phyloP scores from a whole-genome alignment of 2,113 vertebrate genomes.

The Atherinomorus stipes region DNA sequence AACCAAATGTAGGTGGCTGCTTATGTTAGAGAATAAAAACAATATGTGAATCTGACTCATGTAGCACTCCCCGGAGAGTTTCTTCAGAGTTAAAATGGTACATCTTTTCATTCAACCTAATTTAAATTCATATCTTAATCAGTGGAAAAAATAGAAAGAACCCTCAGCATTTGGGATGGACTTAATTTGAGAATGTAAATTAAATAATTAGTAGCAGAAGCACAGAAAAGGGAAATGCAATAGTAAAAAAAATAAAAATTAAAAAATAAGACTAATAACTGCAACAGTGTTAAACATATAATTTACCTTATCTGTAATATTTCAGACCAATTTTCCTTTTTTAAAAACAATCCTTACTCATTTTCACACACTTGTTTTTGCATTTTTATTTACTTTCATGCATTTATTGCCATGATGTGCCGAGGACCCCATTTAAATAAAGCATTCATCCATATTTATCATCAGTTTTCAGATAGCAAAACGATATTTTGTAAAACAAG shows the following conservation, averaged over 20 bases:
- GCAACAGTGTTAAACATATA: background rate
- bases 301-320: background rate
- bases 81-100: conserved; percentile 4
- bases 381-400: background rate
- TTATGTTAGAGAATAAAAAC: conserved; percentile 25
- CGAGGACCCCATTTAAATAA: conserved; percentile 38
- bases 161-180: conserved; percentile 24
- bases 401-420: background rate
- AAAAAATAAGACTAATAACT: background rate
- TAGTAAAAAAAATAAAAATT: too few species aligned
- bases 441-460: conserved; percentile 43
- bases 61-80: conserved; percentile 6
- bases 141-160: conserved; percentile 27
- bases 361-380: too few species aligned
- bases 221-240: background rate
- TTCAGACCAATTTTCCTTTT: background rate
- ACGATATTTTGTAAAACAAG: conserved; percentile 40
- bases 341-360: too few species aligned
- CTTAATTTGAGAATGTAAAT: conserved; percentile 1
- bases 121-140: conserved; percentile 49
- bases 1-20: conserved; percentile 4
- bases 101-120: conserved; percentile 8
- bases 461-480: conserved; percentile 56
- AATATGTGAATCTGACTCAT: conserved; percentile 23
- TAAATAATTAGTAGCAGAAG: background rate